phyloP scores from a whole-genome alignment of 2,113 vertebrate genomes.

The Polyodon spathula region DNA sequence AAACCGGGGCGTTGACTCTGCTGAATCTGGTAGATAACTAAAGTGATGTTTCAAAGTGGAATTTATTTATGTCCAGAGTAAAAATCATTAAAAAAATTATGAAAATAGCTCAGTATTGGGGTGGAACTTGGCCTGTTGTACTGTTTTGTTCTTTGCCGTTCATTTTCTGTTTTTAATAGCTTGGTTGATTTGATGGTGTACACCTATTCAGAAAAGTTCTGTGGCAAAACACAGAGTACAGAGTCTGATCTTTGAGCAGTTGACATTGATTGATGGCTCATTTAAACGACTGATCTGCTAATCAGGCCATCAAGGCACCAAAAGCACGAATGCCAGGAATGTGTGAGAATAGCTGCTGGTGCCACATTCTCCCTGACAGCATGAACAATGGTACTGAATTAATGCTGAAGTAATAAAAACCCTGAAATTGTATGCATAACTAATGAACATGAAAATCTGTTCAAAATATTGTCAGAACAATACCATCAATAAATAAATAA shows the following conservation, averaged over 20 bases:
- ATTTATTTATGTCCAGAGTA: too few species aligned
- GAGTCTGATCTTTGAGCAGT: constrained; percentile 16
- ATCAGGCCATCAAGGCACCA: constrained; percentile 11
- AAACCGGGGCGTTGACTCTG: too few species aligned
- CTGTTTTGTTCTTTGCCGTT: background rate
- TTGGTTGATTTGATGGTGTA: background rate
- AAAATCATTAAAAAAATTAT: too few species aligned
- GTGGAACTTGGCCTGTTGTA: too few species aligned
- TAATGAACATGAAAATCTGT: constrained; percentile 1
- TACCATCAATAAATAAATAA: too few species aligned
- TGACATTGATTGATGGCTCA: constrained; percentile 28
- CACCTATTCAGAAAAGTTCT: constrained; percentile 8
- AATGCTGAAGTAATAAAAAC: constrained; percentile 18
- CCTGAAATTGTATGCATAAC: background rate
- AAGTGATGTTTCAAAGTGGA: too few species aligned
- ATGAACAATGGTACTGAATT: constrained; percentile 10
- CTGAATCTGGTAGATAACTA: too few species aligned
- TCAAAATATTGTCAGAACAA: too few species aligned
- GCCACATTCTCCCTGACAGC: constrained; percentile 7
- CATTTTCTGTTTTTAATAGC: background rate
- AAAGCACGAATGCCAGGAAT: constrained; percentile 26
- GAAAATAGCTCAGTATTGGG: too few species aligned
- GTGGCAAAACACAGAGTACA: constrained; percentile 10
- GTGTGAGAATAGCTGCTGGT: constrained; percentile 16
- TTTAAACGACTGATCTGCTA: constrained; percentile 22